Evolutionary conservation across 1,140 invertebrate genomes (phyloP), one percentile per base, ranked within the genome.

Genomic region (Cydia pomonella): DNA sequence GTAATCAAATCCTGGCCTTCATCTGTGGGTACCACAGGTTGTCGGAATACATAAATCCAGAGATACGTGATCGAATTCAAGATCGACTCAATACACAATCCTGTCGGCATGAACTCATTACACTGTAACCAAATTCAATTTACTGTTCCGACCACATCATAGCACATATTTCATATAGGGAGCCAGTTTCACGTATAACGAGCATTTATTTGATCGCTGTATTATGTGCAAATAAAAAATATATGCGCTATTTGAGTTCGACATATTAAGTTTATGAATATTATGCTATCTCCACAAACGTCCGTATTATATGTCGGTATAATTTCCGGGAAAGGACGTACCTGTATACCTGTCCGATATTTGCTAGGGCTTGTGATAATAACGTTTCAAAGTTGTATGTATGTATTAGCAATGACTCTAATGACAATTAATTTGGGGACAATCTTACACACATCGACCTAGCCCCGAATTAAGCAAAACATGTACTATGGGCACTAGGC

Each of bases 121-220:
- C 82, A 87, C 83, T 88, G 83, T 91, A 92, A 91, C 88, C 86
- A 88, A 90, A 92, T 91, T 90, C 88, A 89, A 90, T 92, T 91
- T 91, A 86, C 82, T 80, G 79, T 83, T 82, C 80, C 80, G 79
- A 78, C 84, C 84, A 84, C 82, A 87, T 91, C 84, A 86, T 86
- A 88, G 50, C 44, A 23, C 41, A 90, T 88, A 91, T 89, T 88
- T 86, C 86, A 87, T 87, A 83, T 82, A 80, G 78, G 75, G 33
- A 76, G 76, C 78, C 77, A 87, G 75, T 81, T 83, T 85, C 76
- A 79, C 78, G 77, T 80, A 77, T 76, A 77, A 82, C 73, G 77
- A 64, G 78, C 78, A 78, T 80, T 84, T 76, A 80, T 80, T 81
- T 74, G 77, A 73, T 74, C 25, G 75, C 69, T 76, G 62, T 69